Base-by-base conservation (phyloP, 2,113 vertebrate species). In the Urocynchramus pylzowi region DNA sequence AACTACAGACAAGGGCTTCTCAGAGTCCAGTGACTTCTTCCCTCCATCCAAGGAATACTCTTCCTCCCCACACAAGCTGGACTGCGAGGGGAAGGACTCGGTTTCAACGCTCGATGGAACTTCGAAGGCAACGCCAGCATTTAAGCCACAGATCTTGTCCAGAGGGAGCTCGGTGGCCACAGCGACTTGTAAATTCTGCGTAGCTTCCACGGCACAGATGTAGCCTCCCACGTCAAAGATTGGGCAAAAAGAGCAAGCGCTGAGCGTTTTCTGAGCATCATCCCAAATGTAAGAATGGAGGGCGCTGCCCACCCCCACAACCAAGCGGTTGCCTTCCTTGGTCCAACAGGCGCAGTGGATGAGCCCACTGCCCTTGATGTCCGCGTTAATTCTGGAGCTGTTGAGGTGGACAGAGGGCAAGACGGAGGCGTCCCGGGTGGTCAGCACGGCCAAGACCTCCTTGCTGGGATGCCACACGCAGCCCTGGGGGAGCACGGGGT, bases 331-430 rank as follows among this genome's bases (percentile, higher is more conserved):
- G 30, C 99, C 99, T 22, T 99, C 99, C 94, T 97, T 98, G 20
- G 99, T 99, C 99, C 99, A 99, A 54, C 99, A 99, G 1, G 99
- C 99, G 16, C 99, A 99, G 83, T 99, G 99, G 91, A 99, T 98
- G 20, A 98, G 97, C 24, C 98, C 98, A 0, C 98, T 98, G 57
- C 98, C 97, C 89, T 97, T 98, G 60, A 99, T 97, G 60, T 99
- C 98, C 0, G 98, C 99, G 74, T 98, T 99, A 37, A 98, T 78
- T 22, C 98, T 98, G 49, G 98, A 97, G 97, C 96, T 99, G 97
- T 98, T 98, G 63, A 98, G 96, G 19, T 99, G 97, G 9, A 99
- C 98, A 0, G 98, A 98, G 88, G 98, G 98, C 37, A 99, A 41
- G 56, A 99, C 98, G 0, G 98, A 99, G 2, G 98, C 98, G 28